Evolutionary conservation across 2,888 invertebrate genomes (phyloP), one percentile per base, ranked within the genome.

Genomic region (Lasius platythorax): DNA sequence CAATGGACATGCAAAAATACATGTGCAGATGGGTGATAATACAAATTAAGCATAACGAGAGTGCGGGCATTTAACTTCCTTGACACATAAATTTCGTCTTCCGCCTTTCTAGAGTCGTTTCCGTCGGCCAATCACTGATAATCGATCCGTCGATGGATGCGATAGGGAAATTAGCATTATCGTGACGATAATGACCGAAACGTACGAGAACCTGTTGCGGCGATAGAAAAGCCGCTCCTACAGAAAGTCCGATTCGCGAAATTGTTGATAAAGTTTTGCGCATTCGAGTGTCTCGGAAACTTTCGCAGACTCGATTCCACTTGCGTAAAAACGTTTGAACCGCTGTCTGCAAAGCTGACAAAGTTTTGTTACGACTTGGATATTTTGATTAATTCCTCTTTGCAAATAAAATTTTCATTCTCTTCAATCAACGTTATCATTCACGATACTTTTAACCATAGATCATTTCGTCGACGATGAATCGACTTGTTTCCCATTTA

Each of bases 171-270:
- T 85, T 74, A 74, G 61, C 56, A 64, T 78, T 68, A 83, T 83
- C 84, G 74, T 73, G 50, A 72, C 40, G 81, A 86, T 78, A 83
- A 78, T 68, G 70, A 88, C 67, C 83, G 61, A 33, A 66, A 58
- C 33, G 15, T 43, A n/a, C 15, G n/a, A 74, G 79, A 46, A 87
- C 88, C 88, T 88, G 88, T 88, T 88, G 88, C 88, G 37, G 70
- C 50, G 50, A 81, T 81, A 56, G 72, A 63, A 73, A 81, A 79
- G 46, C 23, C 30, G 33, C 33, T 53, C 12, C 74, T 61, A 11
- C 11, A 33, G 37, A 11, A 79, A 72, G 18, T 72, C 9, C 11
- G 50, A 53, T 37, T 68, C 68, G 30, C 50, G 37, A 53, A 43
- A 78, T 63, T 6, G n/a, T 37, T 12, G 9, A 33, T 81, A n/a